Conservation (phyloP, 1,140 invertebrate genomes). For the Cheumatopsyche charites region DNA sequence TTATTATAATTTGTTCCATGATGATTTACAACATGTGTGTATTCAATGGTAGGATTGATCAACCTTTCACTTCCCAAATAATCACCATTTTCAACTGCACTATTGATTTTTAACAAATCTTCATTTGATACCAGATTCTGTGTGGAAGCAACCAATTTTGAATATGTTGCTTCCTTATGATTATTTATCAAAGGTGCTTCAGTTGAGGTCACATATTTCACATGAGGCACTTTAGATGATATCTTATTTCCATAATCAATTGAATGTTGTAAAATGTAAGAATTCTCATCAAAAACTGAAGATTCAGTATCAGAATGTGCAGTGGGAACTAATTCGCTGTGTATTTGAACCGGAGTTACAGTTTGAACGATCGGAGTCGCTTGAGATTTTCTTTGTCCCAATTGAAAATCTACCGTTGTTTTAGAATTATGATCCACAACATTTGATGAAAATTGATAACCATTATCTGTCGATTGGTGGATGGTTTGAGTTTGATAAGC, state of each 20-base stretch:
- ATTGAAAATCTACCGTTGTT: constrained; percentile 30
- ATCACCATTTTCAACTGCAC: constrained; percentile 56
- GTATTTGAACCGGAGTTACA: neutral
- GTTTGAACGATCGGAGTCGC: neutral
- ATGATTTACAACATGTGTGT: constrained; percentile 51
- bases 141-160: constrained; percentile 61
- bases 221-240: neutral
- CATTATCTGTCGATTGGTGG: constrained; percentile 21
- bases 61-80: constrained; percentile 32
- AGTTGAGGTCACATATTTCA: constrained; percentile 23
- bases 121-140: constrained; percentile 63
- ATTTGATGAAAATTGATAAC: constrained; percentile 38
- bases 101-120: constrained; percentile 64
- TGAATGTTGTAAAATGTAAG: constrained; percentile 3
- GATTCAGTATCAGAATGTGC: constrained; percentile 21
- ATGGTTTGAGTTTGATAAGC: constrained; percentile 25
- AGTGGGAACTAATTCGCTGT: constrained; percentile 5
- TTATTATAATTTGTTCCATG: constrained; percentile 13
- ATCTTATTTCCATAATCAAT: constrained; percentile 20
- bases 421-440: constrained; percentile 34
- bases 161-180: constrained; percentile 51
- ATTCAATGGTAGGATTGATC: constrained; percentile 48
- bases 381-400: constrained; percentile 17
- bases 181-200: constrained; percentile 2
- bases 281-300: constrained; percentile 11